Evolutionary conservation across 2,113 vertebrate genomes (phyloP).

Genomic region (Cardinalis cardinalis): DNA sequence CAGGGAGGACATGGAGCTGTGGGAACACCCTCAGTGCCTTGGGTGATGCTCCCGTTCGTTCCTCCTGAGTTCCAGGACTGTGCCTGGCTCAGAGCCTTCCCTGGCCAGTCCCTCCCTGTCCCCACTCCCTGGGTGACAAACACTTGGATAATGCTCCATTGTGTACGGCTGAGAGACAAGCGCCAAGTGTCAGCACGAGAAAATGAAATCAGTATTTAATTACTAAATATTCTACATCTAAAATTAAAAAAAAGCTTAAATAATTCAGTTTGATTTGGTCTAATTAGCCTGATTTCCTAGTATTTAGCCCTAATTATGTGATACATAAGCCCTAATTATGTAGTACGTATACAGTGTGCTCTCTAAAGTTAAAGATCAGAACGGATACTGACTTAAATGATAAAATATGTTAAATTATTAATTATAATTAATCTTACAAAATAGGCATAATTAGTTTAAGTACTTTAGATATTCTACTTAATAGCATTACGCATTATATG

Average conservation of each 20-base stretch:
- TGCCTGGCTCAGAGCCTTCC: fast-evolving
- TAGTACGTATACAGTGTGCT: constrained; percentile 78
- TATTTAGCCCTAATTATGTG: constrained; percentile 85
- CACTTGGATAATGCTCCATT: constrained; percentile 2
- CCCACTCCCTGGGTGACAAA: not conserved
- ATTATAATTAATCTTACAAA: constrained; percentile 85
- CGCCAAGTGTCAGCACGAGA: constrained; percentile 42
- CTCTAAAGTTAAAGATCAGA: constrained; percentile 85
- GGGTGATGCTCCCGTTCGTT: not conserved
- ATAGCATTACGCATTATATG: constrained; percentile 70
- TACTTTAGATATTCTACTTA: constrained; percentile 79
- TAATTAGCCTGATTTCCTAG: constrained; percentile 85
- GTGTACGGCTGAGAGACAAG: constrained; percentile 25
- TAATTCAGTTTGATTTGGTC: constrained; percentile 85
- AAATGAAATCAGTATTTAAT: constrained; percentile 77
- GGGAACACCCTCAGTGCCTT: not conserved
- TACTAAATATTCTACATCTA: constrained; percentile 77
- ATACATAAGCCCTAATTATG: constrained; percentile 83
- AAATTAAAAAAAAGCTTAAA: constrained; percentile 75
- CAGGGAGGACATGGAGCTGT: fast-evolving
- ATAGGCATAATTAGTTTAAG: constrained; percentile 83
- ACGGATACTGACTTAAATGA: constrained; percentile 84
- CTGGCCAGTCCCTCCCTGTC: not conserved
- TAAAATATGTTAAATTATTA: constrained; percentile 86
- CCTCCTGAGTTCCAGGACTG: fast-evolving